Evolutionary conservation across 2,888 invertebrate species (phyloP), one percentile per base, ranked within the genome.

Genomic region (Drosophila kanekoi): DNA sequence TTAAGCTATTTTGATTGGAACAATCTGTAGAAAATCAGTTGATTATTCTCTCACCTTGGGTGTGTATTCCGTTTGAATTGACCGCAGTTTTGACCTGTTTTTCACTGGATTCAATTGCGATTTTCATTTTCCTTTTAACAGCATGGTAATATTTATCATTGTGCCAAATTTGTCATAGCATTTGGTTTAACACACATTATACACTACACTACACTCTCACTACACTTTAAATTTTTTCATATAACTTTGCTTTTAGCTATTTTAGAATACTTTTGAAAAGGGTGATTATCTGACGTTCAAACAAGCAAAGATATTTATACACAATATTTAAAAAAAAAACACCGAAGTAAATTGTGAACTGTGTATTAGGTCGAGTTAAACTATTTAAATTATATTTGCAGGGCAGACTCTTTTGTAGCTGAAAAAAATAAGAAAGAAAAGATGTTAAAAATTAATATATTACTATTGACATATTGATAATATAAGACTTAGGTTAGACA

Each of bases 31-130:
- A 61, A 28, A 28, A 28, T 1, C 6, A 28, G 2, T 28, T 28
- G 8, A 8, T 28, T 28, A 28, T 28, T 28, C 28, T 28, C 85
- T 89, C 49, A 86, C 87, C 61, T 76, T 70, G 65, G 16, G 47
- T 68, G 14, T 28, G 49, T 49, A 69, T 69, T 69, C 43, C 45
- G 52, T 69, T 51, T 37, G 60, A 53, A 43, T 51, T 51, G 41
- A 16, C 32, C 37, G 43, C 37, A 48, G 41, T 23, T 56, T 52
- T 14, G 38, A 44, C 41, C 14, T 33, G 32, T 16, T 20, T 32
- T 18, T 38, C 8, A n/a, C 9, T 18, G 10, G 35, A 41, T 56
- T 49, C 14, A 68, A 47, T 62, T 63, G 40, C 20, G 8, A 23
- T 35, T 41, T 35, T 35, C 28, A 57, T 54, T 58, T 71, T 62